Evolutionary conservation across 1,140 invertebrate genomes (phyloP).

Genomic region (Halesus radiatus): DNA sequence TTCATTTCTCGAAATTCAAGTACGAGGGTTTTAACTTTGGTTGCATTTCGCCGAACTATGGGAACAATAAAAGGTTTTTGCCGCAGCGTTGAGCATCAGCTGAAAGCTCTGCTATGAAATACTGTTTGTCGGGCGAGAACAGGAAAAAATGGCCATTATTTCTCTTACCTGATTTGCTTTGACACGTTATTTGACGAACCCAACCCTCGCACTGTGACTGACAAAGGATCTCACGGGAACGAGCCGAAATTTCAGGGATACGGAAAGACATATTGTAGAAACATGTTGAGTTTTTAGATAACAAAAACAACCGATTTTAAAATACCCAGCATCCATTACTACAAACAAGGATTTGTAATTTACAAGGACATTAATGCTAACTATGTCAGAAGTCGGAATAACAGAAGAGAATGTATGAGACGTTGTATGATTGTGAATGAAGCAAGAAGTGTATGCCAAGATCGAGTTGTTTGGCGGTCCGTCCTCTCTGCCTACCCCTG

Average conservation of each 20-base stretch:
- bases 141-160: background rate
- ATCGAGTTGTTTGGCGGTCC: too few relatives aligned
- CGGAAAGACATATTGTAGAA: background rate
- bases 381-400: too few relatives aligned
- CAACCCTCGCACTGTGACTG: background rate
- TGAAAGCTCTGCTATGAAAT: conserved; percentile 28
- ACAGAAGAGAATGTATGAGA: too few relatives aligned
- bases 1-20: too few relatives aligned
- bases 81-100: background rate
- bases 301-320: background rate
- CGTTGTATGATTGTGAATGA: too few relatives aligned
- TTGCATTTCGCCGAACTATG: background rate
- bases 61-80: background rate
- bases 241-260: background rate
- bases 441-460: too few relatives aligned
- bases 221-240: conserved; percentile 25
- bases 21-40: too few relatives aligned
- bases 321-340: too few relatives aligned
- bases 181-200: conserved; percentile 27
- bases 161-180: conserved; percentile 34
- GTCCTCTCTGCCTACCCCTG: too few relatives aligned
- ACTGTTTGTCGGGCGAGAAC: background rate
- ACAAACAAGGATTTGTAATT: too few relatives aligned
- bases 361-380: too few relatives aligned
- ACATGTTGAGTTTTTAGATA: background rate